Conservation (phyloP, 2,888 invertebrate genomes). For the Trissoscelio sp. region DNA sequence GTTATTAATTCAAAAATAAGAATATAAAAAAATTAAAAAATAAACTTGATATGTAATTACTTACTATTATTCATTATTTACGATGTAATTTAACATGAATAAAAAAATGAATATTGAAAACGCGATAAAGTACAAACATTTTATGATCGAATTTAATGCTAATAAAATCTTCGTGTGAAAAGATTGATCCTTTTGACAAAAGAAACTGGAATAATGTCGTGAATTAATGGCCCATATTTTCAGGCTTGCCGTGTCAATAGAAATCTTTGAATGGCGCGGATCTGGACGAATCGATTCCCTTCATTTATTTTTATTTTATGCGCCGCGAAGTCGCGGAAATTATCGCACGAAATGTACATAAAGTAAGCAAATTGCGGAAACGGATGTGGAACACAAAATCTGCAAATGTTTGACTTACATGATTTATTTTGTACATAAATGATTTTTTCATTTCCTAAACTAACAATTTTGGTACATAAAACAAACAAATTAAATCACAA, state of each 20-base stretch:
- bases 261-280: conserved; percentile 22
- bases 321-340: not conserved
- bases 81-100: too few relatives aligned
- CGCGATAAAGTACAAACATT: too few relatives aligned
- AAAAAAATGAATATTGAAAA: too few relatives aligned
- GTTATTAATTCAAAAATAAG: too few relatives aligned
- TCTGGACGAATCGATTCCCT: conserved; percentile 31
- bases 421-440: too few relatives aligned
- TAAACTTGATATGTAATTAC: too few relatives aligned
- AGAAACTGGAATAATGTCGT: conserved; percentile 25
- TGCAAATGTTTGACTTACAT: not conserved
- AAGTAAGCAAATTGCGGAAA: not conserved
- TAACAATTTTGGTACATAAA: too few relatives aligned
- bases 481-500: too few relatives aligned
- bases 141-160: not conserved
- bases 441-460: too few relatives aligned
- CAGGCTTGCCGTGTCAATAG: conserved; percentile 29
- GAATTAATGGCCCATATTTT: conserved; percentile 45
- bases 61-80: too few relatives aligned
- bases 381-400: not conserved
- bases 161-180: not conserved
- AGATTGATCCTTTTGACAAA: too few relatives aligned
- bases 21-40: too few relatives aligned
- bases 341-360: not conserved
- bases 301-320: conserved; percentile 26